Conservation (phyloP, 2,797 vertebrate genomes). For the Sardinella longiceps region DNA sequence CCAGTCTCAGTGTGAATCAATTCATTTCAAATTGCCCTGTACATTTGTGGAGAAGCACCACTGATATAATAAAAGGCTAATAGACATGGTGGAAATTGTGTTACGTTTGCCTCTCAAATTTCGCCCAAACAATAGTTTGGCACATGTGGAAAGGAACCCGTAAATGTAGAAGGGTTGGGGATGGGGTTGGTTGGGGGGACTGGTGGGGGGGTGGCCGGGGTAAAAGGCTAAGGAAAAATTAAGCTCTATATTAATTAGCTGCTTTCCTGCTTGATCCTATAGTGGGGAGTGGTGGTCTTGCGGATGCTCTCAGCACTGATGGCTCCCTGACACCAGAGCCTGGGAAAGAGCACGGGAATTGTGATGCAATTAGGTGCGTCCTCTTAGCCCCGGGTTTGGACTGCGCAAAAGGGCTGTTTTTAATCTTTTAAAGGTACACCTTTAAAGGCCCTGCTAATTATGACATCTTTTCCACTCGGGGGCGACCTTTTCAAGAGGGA, state of each 20-base stretch:
- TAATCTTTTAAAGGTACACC: constrained; percentile 75
- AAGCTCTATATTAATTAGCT: constrained; percentile 99
- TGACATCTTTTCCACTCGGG: constrained; percentile 74
- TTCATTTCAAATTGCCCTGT: constrained; percentile 97
- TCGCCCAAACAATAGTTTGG: constrained; percentile 93
- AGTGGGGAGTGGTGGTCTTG: constrained; percentile 77
- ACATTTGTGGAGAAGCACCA: constrained; percentile 97
- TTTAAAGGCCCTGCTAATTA: constrained; percentile 80
- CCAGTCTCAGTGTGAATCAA: constrained; percentile 91
- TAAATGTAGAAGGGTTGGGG: constrained; percentile 65
- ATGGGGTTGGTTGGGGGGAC: constrained; percentile 66
- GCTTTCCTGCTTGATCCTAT: constrained; percentile 89
- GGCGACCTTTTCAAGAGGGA: constrained; percentile 74
- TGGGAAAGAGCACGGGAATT: constrained; percentile 74
- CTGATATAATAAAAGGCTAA: constrained; percentile 98
- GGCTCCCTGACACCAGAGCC: constrained; percentile 82
- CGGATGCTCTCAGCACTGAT: constrained; percentile 88
- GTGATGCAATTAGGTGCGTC: constrained; percentile 86
- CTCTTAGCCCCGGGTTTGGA: constrained; percentile 70
- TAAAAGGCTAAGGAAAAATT: constrained; percentile 77
- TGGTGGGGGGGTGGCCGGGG: constrained; percentile 57
- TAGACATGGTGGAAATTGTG: constrained; percentile 96
- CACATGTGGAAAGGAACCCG: constrained; percentile 59
- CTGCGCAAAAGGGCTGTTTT: constrained; percentile 72
- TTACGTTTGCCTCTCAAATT: constrained; percentile 91